These are phyloP conservation scores for Petrocephalus microphthalmus DNA, from an alignment of 2,113 vertebrate species.

Conservation along the genomic window DNA sequence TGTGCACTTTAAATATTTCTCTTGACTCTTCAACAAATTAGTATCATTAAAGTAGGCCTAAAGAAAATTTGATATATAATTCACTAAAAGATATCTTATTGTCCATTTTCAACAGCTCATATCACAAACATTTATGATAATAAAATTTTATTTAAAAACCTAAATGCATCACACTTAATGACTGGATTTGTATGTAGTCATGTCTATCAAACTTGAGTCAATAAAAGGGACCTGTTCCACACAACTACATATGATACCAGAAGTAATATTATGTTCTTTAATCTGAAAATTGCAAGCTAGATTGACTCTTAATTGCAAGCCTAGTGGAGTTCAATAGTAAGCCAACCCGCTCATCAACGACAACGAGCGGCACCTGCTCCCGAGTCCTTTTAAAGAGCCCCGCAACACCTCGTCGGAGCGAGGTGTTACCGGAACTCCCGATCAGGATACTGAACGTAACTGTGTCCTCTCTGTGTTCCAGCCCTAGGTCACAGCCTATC, in stretches of 20 bases:
- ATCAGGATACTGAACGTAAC: too few relatives aligned
- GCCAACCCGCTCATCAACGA: neutral
- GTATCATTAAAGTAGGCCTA: neutral
- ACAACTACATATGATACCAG: neutral
- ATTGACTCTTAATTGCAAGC: neutral
- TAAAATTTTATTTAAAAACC: neutral
- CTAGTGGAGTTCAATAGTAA: neutral
- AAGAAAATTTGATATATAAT: neutral
- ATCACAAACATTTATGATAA: neutral
- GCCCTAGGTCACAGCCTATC: too few relatives aligned
- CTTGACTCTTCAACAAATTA: neutral
- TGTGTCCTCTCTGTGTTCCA: too few relatives aligned
- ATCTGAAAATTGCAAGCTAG: neutral
- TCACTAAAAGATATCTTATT: neutral
- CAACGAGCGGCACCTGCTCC: too few relatives aligned
- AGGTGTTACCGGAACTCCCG: too few relatives aligned
- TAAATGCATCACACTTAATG: too few relatives aligned
- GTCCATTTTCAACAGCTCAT: neutral
- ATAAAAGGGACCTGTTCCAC: neutral
- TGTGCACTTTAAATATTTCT: neutral
- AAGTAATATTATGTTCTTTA: neutral
- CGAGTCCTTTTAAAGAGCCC: too few relatives aligned
- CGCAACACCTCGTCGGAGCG: too few relatives aligned
- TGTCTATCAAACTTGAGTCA: too few relatives aligned
- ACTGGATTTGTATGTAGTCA: too few relatives aligned